These are phyloP conservation scores for Clistopyga incitator DNA, from an alignment of 2,888 invertebrate species.

Conservation along the genomic window DNA sequence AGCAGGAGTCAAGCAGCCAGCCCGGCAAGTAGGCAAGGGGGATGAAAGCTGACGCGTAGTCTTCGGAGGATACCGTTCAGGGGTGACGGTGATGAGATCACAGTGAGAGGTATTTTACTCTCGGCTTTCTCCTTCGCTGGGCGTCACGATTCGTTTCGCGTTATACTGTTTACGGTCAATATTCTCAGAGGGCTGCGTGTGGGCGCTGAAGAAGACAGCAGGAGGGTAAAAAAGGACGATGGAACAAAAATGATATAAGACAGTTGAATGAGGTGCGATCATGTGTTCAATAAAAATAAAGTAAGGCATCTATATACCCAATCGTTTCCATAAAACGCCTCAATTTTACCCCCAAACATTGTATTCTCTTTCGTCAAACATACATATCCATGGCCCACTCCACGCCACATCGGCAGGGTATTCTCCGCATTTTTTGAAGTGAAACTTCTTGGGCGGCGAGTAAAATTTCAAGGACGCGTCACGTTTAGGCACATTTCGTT, in stretches of 20 bases:
- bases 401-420: no score
- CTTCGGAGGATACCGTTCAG: not conserved
- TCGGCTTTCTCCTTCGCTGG: not conserved
- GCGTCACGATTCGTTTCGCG: conserved; percentile 17
- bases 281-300: conserved; percentile 34
- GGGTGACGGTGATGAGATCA: conserved; percentile 18
- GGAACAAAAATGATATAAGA: conserved; percentile 37
- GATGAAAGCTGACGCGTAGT: conserved; percentile 12
- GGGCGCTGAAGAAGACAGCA: not conserved
- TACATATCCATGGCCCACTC: not conserved
- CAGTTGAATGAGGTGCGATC: conserved; percentile 9
- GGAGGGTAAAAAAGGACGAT: conserved; percentile 3
- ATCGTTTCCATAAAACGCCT: conserved; percentile 42
- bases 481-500: no score
- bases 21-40: not conserved
- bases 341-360: conserved; percentile 33
- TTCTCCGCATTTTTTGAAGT: no score
- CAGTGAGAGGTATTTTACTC: conserved; percentile 13
- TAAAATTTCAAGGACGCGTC: no score
- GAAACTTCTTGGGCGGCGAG: no score
- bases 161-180: conserved; percentile 39
- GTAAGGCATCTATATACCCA: not conserved
- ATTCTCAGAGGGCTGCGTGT: conserved; percentile 15
- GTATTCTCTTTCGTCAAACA: conserved; percentile 20
- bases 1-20: not conserved